These are phyloP conservation scores for Stomatorhinus ivindoensis DNA, from an alignment of 2,113 vertebrate species.

Conservation along the genomic window DNA sequence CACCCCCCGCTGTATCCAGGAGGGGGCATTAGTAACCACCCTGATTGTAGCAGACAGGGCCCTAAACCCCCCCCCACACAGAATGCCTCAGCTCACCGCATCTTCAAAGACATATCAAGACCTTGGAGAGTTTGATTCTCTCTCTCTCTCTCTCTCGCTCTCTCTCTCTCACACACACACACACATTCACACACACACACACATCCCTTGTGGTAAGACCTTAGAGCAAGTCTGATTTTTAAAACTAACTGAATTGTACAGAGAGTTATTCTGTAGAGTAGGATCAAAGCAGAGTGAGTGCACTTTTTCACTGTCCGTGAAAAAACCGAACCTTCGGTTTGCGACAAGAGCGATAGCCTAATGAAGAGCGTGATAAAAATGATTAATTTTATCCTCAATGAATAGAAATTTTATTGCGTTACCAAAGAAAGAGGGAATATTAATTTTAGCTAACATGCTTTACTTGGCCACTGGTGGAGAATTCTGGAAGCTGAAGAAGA, in stretches of 20 bases:
- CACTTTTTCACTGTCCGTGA: not conserved
- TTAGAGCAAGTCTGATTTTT: not conserved
- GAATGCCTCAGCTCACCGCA: slow-evolving; percentile 17
- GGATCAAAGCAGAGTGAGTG: not conserved
- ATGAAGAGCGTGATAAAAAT: not conserved
- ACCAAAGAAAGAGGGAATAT: not conserved
- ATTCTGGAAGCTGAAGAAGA: not conserved
- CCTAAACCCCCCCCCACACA: not conserved
- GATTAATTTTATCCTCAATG: not conserved
- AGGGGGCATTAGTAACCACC: not conserved
- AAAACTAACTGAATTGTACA: not conserved
- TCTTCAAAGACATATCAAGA: slow-evolving; percentile 9
- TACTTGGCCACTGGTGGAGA: not conserved
- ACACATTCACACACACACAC: not conserved
- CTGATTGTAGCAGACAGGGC: not conserved
- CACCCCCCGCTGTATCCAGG: not conserved
- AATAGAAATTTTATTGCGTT: not conserved
- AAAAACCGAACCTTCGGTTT: not conserved
- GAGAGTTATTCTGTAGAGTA: not conserved
- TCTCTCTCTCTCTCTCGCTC: not conserved
- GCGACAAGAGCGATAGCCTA: not conserved
- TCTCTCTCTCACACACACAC: not conserved
- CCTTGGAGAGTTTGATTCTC: slow-evolving; percentile 12
- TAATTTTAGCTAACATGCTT: slow-evolving; percentile 4
- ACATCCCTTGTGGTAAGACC: not conserved